Evolutionary conservation across 2,113 vertebrate species (phyloP), one percentile per base, ranked within the genome.

Genomic region (Pyxicephalus adspersus): DNA sequence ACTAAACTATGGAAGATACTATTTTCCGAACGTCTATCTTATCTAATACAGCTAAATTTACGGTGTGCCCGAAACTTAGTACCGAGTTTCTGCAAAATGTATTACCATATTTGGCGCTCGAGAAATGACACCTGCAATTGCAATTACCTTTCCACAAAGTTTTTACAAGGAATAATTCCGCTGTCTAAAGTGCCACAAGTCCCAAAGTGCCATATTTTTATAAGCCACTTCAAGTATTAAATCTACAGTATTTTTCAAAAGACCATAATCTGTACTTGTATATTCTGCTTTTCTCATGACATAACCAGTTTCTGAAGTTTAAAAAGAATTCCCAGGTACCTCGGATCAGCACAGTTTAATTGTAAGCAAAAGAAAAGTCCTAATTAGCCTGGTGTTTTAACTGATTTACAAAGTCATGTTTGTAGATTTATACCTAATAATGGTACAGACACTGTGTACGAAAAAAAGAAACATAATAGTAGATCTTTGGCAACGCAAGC

Each of bases 41-140:
- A 78, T 70, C 77, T 65, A 45, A 63, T 38, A 25, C 54, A 67
- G 76, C 22, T 65, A 67, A 67, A 78, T 78, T 65, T 77, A 78
- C 51, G 58, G 52, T 54, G 63, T 19, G 61, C 61, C 63, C 64
- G 29, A 77, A 77, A 77, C 26, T 3, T 26, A 75, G 84, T 81
- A 86, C 63, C 81, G 54, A 60, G 80, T 29, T 83, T 83, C 86
- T 88, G 83, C 75, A 86, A 89, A 86, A 86, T 76, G 26, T 76
- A 83, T 85, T 89, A 86, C 77, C 88, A 86, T 76, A 85, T 83
- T 57, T 84, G 84, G 85, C 45, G 85, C 63, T 84, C 54, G 85
- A 66, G 65, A 72, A 60, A 61, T 17, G 84, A 67, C 84, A 85
- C 83, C 81, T 90, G 71, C 76, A 88, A 85, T 87, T 86, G 81